Base-by-base conservation (phyloP, 2,113 vertebrate genomes). In the Phaethornis superciliosus region DNA sequence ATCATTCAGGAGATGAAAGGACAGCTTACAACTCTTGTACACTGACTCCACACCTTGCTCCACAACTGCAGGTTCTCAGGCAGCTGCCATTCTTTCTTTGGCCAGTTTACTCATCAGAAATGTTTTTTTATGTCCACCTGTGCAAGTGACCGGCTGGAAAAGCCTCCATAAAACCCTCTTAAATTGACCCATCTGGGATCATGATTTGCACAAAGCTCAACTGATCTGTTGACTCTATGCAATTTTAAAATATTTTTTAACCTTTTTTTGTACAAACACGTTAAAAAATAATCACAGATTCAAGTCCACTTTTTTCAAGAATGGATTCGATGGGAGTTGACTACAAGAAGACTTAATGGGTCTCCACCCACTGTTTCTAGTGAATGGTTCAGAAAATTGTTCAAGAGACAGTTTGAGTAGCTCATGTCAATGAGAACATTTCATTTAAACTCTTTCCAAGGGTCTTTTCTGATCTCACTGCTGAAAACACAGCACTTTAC, bases 41-140 rank as follows among this genome's bases (percentile, higher is more conserved):
- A 5, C 0, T 0, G 46, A 13, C 67, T 85, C 17, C 47, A 30
- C 21, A 40, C 35, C 16, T n/a, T 47, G 52, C 54, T 56, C 40
- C 26, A 4, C 15, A 12, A 9, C 26, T 78, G 19, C 20, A 14
- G 8, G 75, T 19, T 18, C 35, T 68, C 74, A 35, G 69, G 69
- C 49, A 49, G 49, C 49, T 23, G 21, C 23, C n/a, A 7, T 27
- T 49, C 52, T 35, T 55, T 35, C 27, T 60, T 62, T 22, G 21
- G 21, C 47, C 81, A 52, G 10, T 40, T 67, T 28, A 27, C 27
- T 46, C 54, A 28, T 51, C 58, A 40, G 37, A 33, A 9, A 23
- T 20, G 19, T 4, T 58, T 4, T 58, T 49, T 49, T 23, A 33
- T 16, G 9, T 46, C 24, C 40, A 79, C 13, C 8, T 18, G 60